These are phyloP conservation scores for Formica selysi DNA, from an alignment of 1,140 invertebrate species.

Conservation along the genomic window DNA sequence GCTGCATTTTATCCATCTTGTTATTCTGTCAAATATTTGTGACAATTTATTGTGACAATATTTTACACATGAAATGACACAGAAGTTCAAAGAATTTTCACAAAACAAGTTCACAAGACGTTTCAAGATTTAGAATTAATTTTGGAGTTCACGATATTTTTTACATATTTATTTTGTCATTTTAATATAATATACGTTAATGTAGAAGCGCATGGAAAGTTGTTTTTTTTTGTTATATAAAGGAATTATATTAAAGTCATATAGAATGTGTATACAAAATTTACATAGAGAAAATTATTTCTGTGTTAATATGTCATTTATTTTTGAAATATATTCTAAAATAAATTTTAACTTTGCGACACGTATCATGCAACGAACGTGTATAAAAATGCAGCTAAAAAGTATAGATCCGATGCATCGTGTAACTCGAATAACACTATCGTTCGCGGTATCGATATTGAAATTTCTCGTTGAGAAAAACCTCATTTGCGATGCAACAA, in stretches of 20 bases:
- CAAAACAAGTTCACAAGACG: neutral
- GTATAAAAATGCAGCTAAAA: constrained; percentile 17
- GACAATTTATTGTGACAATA: neutral
- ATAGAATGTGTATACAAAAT: neutral
- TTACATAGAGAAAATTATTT: neutral
- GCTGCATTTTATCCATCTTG: constrained; percentile 8
- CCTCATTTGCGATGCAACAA: neutral
- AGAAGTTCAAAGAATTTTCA: neutral
- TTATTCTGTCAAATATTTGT: constrained; percentile 1
- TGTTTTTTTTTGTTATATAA: neutral
- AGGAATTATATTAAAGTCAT: neutral
- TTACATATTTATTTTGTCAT: neutral
- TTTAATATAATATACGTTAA: neutral
- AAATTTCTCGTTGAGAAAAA: neutral
- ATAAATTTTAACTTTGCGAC: neutral
- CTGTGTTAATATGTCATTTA: neutral
- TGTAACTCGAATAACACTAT: constrained; percentile 13
- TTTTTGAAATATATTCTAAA: neutral
- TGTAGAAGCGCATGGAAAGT: neutral
- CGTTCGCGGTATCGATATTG: constrained; percentile 14
- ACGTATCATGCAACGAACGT: neutral
- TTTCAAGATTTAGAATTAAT: neutral
- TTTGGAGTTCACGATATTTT: neutral
- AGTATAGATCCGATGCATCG: neutral
- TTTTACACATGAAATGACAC: neutral